phyloP scores from a whole-genome alignment of 2,113 vertebrate species.

The Eretmochelys imbricata region DNA sequence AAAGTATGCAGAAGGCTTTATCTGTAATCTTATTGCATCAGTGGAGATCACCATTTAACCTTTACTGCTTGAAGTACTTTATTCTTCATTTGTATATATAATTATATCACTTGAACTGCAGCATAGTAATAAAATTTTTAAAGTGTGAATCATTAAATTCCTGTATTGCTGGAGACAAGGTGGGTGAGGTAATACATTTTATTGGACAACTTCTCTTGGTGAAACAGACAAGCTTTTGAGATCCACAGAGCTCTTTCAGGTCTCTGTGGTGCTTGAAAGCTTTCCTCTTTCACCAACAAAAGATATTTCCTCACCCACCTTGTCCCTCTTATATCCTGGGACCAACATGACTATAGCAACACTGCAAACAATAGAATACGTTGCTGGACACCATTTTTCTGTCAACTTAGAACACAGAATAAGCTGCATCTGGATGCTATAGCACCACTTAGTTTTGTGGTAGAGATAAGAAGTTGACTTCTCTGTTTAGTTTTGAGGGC shows the following conservation, averaged over 20 bases:
- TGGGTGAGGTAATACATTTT: background rate
- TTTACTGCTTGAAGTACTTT: background rate
- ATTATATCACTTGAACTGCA: background rate
- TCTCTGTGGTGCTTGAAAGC: background rate
- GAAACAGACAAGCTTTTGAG: background rate
- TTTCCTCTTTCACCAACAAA: background rate
- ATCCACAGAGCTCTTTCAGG: background rate
- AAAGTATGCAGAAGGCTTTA: background rate
- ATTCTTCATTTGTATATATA: background rate
- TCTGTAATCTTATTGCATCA: background rate
- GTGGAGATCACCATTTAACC: background rate
- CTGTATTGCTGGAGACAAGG: background rate
- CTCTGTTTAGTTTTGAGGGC: background rate
- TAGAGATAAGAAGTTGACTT: background rate
- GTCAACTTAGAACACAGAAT: background rate
- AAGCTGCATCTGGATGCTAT: background rate
- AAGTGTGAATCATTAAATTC: background rate
- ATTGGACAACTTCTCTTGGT: background rate
- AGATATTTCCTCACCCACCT: background rate
- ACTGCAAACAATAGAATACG: background rate
- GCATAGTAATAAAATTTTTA: background rate
- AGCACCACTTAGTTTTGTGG: background rate
- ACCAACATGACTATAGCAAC: background rate
- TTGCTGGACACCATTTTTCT: background rate
- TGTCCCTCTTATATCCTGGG: background rate